Percentiles rank a stretch among this genome's conserved stretches.
phyloP scores from a whole-genome alignment of 1,140 invertebrate species.

The Drosophila albomicans region DNA sequence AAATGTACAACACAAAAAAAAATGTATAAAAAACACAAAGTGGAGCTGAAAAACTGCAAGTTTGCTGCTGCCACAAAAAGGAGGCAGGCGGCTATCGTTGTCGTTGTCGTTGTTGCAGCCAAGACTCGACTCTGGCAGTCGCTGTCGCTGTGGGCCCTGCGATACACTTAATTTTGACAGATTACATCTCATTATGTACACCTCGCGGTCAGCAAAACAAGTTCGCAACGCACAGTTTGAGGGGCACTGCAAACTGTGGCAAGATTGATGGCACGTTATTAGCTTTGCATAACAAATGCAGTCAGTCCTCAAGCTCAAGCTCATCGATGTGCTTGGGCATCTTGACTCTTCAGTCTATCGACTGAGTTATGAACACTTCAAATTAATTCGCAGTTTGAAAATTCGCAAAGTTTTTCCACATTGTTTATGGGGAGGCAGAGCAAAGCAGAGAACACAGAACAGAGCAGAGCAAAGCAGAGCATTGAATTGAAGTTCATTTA shows the following conservation, averaged over 20 bases:
- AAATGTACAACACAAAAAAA: conserved; percentile 8
- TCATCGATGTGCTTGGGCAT: conserved; percentile 12
- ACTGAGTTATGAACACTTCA: conserved; percentile 67
- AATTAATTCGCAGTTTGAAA: conserved; percentile 66
- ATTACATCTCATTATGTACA: conserved; percentile 83
- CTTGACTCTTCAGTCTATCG: too few species aligned
- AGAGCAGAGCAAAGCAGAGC: conserved; percentile 20
- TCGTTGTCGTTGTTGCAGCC: not conserved
- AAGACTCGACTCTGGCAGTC: conserved; percentile 17
- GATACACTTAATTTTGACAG: conserved; percentile 83
- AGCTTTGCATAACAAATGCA: conserved; percentile 73
- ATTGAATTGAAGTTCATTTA: conserved; percentile 79
- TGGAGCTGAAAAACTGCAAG: conserved; percentile 22
- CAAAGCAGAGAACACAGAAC: conserved; percentile 6
- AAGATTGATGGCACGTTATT: conserved; percentile 73
- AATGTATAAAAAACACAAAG: conserved; percentile 17
- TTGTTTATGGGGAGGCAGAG: conserved; percentile 58
- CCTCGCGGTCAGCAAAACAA: conserved; percentile 68
- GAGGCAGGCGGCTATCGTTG: conserved; percentile 18
- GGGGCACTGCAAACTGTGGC: conserved; percentile 38
- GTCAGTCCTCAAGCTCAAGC: not conserved
- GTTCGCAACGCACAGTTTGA: conserved; percentile 55
- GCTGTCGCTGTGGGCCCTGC: conserved; percentile 53
- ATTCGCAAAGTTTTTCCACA: conserved; percentile 47
- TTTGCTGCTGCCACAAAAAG: conserved; percentile 8